Evolutionary conservation across 2,888 invertebrate species (phyloP), one percentile per base, ranked within the genome.

Genomic region (Isoperla grammatica): DNA sequence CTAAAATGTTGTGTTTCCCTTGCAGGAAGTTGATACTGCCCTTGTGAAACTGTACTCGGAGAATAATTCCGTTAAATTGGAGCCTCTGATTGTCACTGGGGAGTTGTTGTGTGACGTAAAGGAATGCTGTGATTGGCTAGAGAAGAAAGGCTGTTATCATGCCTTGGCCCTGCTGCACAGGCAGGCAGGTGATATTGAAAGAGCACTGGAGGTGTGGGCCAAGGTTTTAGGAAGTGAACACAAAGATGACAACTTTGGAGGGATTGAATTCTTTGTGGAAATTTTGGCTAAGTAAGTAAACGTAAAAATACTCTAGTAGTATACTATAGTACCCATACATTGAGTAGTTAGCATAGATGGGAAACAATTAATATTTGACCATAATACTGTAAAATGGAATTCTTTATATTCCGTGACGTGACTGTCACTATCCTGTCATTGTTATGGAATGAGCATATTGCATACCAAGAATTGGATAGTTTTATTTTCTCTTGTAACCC

Each of bases 21-120:
- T 68, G 4, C 67, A 77, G 76, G 76, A 76, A 64, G 67, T 75
- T 2, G 75, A 77, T 66, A 73, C 73, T 19, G 76, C 75, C 15
- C 66, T 77, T 43, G 61, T 77, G 50, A 77, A 76, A 62, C 67
- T 77, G 15, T 65, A 61, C 45, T 54, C 65, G 22, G 63, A 64
- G 50, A 42, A 40, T 5, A 60, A 55, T 56, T 50, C 57, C 22
- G 29, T 46, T 9, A 62, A 64, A 15, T 37, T 63, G 12, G 63
- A 60, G 56, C 58, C 61, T 8, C 60, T 65, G 37, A 59, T 63
- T 35, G 56, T 42, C 19, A 56, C 62, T 13, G 57, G 59, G 11
- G 58, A 64, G 48, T 46, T 64, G 20, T 29, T 11, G 0, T 64
- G 65, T 62, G 75, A 77, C 61, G 67, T 72, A 29, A 68, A 69